Evolutionary conservation across 2,113 vertebrate genomes (phyloP).

Genomic region (Canis aureus): DNA sequence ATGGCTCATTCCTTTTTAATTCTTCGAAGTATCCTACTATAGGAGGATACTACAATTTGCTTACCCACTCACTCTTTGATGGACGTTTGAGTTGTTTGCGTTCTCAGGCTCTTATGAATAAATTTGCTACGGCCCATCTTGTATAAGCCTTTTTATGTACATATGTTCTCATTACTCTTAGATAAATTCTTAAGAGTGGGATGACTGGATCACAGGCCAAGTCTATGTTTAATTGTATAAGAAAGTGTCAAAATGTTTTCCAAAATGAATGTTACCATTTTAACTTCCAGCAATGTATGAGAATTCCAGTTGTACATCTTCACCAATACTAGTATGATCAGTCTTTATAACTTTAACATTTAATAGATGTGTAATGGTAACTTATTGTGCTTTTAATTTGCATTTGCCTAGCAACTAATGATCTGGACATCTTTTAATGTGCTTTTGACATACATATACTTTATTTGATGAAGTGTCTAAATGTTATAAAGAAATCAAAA

Average conservation of each 20-base stretch:
- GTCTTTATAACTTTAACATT: constrained; percentile 15
- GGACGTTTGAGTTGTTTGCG: neutral
- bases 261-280: neutral
- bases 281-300: neutral
- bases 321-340: neutral
- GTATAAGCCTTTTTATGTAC: neutral
- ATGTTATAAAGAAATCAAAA: neutral
- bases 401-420: neutral
- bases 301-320: neutral
- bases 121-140: neutral
- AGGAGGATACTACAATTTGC: neutral
- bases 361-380: neutral
- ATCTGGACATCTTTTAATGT: neutral
- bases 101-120: neutral
- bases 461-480: neutral
- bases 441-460: neutral
- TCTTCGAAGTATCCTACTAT: neutral
- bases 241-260: neutral
- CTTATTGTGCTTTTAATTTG: constrained; percentile 7
- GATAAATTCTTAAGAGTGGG: neutral
- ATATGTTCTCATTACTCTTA: neutral
- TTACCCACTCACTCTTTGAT: neutral
- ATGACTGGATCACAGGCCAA: neutral
- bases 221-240: neutral
- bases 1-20: neutral